These are phyloP conservation scores for Tyrophagus putrescentiae DNA, from an alignment of 1,140 invertebrate genomes.

Conservation along the genomic window DNA sequence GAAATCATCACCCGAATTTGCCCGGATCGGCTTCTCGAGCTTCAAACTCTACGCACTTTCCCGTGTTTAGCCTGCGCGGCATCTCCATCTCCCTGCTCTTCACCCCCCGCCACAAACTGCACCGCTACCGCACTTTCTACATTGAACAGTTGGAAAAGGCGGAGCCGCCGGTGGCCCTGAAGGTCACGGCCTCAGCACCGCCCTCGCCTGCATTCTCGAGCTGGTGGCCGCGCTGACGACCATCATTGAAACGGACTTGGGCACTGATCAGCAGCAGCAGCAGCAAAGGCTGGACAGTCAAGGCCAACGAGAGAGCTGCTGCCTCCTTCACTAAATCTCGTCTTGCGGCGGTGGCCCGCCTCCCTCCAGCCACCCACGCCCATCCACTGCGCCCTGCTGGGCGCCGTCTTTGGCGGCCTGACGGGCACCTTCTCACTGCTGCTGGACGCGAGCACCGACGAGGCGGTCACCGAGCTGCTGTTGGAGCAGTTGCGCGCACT, in stretches of 20 bases:
- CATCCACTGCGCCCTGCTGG: slow-evolving; percentile 55
- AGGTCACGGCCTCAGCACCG: slow-evolving; percentile 85
- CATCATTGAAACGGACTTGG: slow-evolving; percentile 27
- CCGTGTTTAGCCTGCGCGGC: slow-evolving; percentile 65
- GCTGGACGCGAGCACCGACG: slow-evolving; percentile 85
- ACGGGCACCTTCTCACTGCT: slow-evolving; percentile 75
- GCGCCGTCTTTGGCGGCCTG: slow-evolving; percentile 87
- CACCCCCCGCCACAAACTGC: slow-evolving; percentile 36
- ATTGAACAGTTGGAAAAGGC: slow-evolving; percentile 87
- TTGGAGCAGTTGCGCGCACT: slow-evolving; percentile 69
- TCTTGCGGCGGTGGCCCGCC: slow-evolving; percentile 35
- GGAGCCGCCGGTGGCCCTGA: slow-evolving; percentile 83
- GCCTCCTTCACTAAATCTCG: slow-evolving; percentile 39
- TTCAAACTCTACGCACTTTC: neutral
- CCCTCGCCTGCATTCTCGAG: slow-evolving; percentile 78
- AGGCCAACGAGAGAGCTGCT: slow-evolving; percentile 13
- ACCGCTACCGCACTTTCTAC: slow-evolving; percentile 9
- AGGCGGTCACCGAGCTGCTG: slow-evolving; percentile 69
- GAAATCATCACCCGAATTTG: neutral
- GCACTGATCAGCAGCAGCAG: no score
- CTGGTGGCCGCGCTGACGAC: slow-evolving; percentile 38
- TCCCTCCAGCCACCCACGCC: neutral
- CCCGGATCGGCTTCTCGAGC: neutral
- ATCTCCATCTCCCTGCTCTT: slow-evolving; percentile 75
- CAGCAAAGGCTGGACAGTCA: neutral